Percentiles rank a stretch among this genome's conserved stretches.
Conservation (phyloP, 2,888 invertebrate species). For the Euzetes globulus region DNA sequence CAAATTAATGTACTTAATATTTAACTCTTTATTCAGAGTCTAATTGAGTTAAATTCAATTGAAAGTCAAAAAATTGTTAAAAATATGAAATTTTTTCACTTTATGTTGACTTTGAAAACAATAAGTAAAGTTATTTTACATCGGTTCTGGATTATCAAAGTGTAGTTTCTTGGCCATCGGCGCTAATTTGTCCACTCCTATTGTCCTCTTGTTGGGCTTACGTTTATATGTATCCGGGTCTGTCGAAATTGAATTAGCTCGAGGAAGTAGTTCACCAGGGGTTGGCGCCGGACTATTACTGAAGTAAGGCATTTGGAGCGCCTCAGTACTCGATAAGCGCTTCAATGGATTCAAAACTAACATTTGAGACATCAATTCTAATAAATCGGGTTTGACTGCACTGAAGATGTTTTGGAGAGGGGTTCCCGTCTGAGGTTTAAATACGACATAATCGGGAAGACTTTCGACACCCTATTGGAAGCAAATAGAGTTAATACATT, state of each 20-base stretch:
- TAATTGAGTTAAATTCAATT: too few relatives aligned
- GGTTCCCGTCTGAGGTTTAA: slow-evolving; percentile 74
- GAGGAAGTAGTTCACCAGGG: slow-evolving; percentile 47
- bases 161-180: slow-evolving; percentile 33
- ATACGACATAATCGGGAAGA: slow-evolving; percentile 83
- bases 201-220: slow-evolving; percentile 27
- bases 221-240: not conserved
- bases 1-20: too few relatives aligned
- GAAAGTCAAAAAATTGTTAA: too few relatives aligned
- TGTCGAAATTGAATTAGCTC: not conserved
- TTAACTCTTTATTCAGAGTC: too few relatives aligned
- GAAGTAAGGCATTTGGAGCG: slow-evolving; percentile 82
- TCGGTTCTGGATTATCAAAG: slow-evolving; percentile 35
- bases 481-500: too few relatives aligned
- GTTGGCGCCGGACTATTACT: slow-evolving; percentile 82
- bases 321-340: slow-evolving; percentile 53
- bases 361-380: slow-evolving; percentile 68
- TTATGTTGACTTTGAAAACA: too few relatives aligned
- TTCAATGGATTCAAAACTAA: slow-evolving; percentile 73
- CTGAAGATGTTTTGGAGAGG: slow-evolving; percentile 87
- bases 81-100: too few relatives aligned
- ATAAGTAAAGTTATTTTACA: not conserved
- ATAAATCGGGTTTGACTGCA: slow-evolving; percentile 83
- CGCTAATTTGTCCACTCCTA: slow-evolving; percentile 32
- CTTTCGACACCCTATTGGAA: slow-evolving; percentile 43